Percentiles rank a stretch among this genome's conserved stretches.
Conservation (phyloP, 2,797 vertebrate species). For the Pangasius krempfi region DNA sequence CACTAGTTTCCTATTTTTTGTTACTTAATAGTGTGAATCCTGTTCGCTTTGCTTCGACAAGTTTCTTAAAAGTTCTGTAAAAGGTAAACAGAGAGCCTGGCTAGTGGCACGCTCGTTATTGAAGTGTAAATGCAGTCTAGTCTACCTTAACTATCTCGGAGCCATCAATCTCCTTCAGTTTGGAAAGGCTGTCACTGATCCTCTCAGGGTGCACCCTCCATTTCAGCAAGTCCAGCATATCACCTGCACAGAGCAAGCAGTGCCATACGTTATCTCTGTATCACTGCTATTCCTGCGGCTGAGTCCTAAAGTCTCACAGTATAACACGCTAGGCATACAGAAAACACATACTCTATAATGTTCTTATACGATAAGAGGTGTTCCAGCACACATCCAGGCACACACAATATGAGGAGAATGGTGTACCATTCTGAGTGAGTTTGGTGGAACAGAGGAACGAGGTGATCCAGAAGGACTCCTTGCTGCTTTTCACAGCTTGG, state of each 20-base stretch:
- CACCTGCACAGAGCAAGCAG: slow-evolving; percentile 75
- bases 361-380: not conserved
- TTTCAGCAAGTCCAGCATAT: slow-evolving; percentile 97
- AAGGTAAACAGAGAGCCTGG: not conserved
- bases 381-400: not conserved
- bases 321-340: not conserved
- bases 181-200: slow-evolving; percentile 93
- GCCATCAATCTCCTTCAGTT: slow-evolving; percentile 97
- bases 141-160: slow-evolving; percentile 98
- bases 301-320: not conserved
- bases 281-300: not conserved
- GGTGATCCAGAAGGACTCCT: slow-evolving; percentile 98
- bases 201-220: slow-evolving; percentile 96
- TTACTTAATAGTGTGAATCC: not conserved
- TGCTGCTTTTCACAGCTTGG: slow-evolving; percentile 88
- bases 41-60: not conserved
- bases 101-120: not conserved
- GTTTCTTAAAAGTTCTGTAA: not conserved
- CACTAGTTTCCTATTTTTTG: not conserved
- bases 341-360: not conserved
- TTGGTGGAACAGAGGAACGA: slow-evolving; percentile 99
- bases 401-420: not conserved
- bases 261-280: not conserved
- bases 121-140: not conserved
- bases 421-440: slow-evolving; percentile 94